These are phyloP conservation scores for Semnopithecus entellus DNA, from an alignment of 2,113 vertebrate species.

Conservation along the genomic window DNA sequence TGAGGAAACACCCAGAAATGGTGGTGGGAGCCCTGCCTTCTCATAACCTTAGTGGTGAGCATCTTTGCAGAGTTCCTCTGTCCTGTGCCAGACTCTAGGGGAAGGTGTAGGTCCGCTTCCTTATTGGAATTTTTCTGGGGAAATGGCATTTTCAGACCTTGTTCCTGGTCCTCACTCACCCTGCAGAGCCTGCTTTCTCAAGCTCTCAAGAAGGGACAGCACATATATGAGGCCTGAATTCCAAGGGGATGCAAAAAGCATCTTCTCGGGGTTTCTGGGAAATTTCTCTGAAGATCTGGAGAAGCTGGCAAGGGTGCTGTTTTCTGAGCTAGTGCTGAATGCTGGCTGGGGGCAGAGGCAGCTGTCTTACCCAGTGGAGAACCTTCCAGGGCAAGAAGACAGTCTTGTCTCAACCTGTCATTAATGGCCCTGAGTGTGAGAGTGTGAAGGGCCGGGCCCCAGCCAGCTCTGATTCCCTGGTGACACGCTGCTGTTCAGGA, in stretches of 20 bases:
- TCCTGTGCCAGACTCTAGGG: no score
- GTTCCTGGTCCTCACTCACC: not conserved
- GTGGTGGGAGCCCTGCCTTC: not conserved
- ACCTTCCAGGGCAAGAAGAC: not conserved
- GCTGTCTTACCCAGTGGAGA: not conserved
- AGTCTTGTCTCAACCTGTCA: not conserved
- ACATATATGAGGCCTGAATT: fast-evolving
- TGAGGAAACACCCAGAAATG: not conserved
- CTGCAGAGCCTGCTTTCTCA: not conserved
- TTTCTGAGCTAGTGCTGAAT: slow-evolving; percentile 68
- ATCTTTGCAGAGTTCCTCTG: not conserved
- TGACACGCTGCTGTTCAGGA: not conserved
- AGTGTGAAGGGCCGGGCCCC: not conserved
- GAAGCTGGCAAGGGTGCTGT: slow-evolving; percentile 53
- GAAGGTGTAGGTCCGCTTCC: not conserved
- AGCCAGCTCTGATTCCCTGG: not conserved
- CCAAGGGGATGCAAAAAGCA: not conserved
- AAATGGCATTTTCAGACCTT: not conserved
- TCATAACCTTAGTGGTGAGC: fast-evolving
- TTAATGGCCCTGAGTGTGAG: not conserved
- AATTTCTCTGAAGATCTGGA: not conserved
- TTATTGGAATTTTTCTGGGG: not conserved
- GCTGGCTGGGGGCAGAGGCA: not conserved
- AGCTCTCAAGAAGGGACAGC: not conserved
- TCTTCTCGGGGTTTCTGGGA: not conserved